Percentiles rank a stretch among this genome's conserved stretches.
phyloP scores from a whole-genome alignment of 2,797 vertebrate genomes.

The Acipenser ruthenus region DNA sequence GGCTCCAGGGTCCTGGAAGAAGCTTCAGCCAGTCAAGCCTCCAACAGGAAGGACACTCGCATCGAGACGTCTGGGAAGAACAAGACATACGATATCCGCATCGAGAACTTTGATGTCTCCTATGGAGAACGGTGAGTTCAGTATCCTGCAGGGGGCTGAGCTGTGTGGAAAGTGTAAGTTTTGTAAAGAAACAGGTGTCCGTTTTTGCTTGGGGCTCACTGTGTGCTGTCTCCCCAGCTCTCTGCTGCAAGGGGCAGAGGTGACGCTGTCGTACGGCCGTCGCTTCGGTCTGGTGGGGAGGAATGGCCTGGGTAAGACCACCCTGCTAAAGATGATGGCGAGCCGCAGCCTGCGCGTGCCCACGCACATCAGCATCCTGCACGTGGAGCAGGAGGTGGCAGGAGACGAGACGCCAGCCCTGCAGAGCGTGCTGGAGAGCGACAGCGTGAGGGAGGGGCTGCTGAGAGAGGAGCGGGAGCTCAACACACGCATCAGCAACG shows the following conservation, averaged over 20 bases:
- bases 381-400: conserved; percentile 93
- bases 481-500: conserved; percentile 66
- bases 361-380: conserved; percentile 84
- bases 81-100: conserved; percentile 88
- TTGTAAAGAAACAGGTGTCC: no score
- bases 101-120: conserved; percentile 94
- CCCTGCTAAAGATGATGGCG: conserved; percentile 89
- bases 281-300: conserved; percentile 88
- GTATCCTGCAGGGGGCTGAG: background rate
- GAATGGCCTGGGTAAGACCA: conserved; percentile 91
- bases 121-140: conserved; percentile 83
- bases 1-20: conserved; percentile 80
- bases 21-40: conserved; percentile 91
- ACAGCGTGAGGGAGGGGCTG: conserved; percentile 72
- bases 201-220: conserved; percentile 1
- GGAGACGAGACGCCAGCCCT: conserved; percentile 79
- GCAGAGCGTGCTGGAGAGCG: conserved; percentile 88
- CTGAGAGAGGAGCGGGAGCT: conserved; percentile 69
- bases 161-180: background rate
- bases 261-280: conserved; percentile 75
- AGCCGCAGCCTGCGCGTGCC: conserved; percentile 81
- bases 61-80: conserved; percentile 90
- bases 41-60: conserved; percentile 86
- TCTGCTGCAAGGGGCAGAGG: conserved; percentile 80
- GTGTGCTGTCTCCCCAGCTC: conserved; percentile 52